Evolutionary conservation across 1,140 invertebrate species (phyloP), one percentile per base, ranked within the genome.

Genomic region (Tribolium castaneum): DNA sequence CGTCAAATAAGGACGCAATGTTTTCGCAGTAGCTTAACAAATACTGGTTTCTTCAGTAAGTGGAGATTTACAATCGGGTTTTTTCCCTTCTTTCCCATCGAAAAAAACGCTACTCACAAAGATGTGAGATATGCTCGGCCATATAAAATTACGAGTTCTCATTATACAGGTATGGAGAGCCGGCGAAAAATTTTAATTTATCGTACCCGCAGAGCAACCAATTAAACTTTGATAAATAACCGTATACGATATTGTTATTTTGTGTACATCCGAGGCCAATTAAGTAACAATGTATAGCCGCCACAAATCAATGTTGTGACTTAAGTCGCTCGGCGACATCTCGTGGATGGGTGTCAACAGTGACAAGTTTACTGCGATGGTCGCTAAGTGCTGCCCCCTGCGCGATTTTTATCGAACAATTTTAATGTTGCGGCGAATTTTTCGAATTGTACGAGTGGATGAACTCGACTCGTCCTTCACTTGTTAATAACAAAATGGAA

Each of bases 1-100:
- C 30, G 30, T 35, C 19, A 34, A 73, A 73, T 73, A 73, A 73
- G 25, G 71, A 73, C 13, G 71, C 71, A 72, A 25, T 72, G 50
- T 34, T 73, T 16, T 30, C 13, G 49, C 71, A 35, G 59, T 35
- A 13, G 30, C 25, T 54, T 34, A 52, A 54, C 19, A 73, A 73
- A 73, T 73, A 73, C 71, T 49, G 71, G 71, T 73, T 72, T 54
- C 22, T 12, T 14, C 25, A 35, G n/a, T 59, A 59, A 59, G 54
- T 25, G 19, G 54, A 59, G 54, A 59, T 59, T 59, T 59, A 59
- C 54, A 59, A 25, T 22, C 39, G 39, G 3, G 10, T 66, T 66
- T 66, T 66, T 66, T 66, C 30, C 59, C n/a, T 45, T 45, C 7
- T 45, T 45, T 45, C 30, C 25, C n/a, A 66, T 35, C 10, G 59